Base-by-base conservation (phyloP, 2,113 vertebrate species). In the Sebastes schlegelii region DNA sequence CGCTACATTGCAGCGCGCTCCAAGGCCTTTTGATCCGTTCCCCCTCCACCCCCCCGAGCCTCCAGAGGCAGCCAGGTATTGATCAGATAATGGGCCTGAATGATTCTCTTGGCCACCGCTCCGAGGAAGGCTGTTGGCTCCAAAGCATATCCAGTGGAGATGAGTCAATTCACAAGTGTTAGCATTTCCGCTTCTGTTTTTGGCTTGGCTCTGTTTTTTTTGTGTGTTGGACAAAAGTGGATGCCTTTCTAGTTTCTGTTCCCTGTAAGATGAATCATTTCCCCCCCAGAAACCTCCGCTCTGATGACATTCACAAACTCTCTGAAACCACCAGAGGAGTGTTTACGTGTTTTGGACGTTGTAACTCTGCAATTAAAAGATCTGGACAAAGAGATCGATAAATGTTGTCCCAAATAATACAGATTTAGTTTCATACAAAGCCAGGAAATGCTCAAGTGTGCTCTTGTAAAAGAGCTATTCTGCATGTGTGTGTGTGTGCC, bases 81-180 rank as follows among this genome's bases (percentile, higher is more conserved):
- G 93, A 94, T 93, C 80, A 0, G 65, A 64, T 93, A 94, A 94
- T 94, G 90, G 90, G 77, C 72, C 81, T 81, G 83, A 92, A 88
- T 77, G 83, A 91, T 89, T 88, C 84, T 87, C 84, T 80, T 85
- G 82, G 77, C 89, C 69, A 16, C 61, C 0, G 71, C 78, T 79
- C 76, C 43, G 3, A 86, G 62, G 34, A 85, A 77, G 67, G 82
- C 70, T 80, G 68, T 63, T 55, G 80, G 79, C 85, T 88, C 80
- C 74, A 66, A 82, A 90, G 77, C 82, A 46, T 51, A 70, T 88
- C 84, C 88, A 90, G 82, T 21, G 74, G 74, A 83, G 85, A 90
- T 60, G 78, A 91, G 90, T 94, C 89, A 88, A 89, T 91, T 89
- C 75, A 82, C 79, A 51, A 84, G 80, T 83, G 91, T 79, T 90